These are phyloP conservation scores for Scylla paramamosain DNA, from an alignment of 1,140 invertebrate genomes.

Conservation along the genomic window DNA sequence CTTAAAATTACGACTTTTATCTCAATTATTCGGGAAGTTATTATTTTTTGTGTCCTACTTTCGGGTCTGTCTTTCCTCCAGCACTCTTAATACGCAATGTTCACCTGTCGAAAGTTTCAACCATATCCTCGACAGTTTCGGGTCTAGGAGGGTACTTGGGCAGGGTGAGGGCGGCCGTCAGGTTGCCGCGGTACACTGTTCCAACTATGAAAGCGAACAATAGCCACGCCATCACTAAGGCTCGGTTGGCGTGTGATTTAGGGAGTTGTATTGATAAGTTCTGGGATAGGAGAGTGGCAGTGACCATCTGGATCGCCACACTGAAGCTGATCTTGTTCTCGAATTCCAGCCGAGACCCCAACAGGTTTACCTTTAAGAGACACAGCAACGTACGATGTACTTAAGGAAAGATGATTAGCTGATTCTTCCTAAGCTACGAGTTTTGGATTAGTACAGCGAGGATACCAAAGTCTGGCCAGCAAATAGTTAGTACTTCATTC, in stretches of 20 bases:
- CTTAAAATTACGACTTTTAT: neutral
- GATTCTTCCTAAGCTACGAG: too few species aligned
- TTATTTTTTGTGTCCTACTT: too few species aligned
- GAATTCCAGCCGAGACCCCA: neutral
- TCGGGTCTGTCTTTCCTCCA: too few species aligned
- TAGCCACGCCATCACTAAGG: neutral
- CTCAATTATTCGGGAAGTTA: neutral
- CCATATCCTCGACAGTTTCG: neutral
- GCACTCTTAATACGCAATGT: neutral
- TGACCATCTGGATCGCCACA: neutral
- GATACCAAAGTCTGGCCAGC: too few species aligned
- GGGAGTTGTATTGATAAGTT: neutral
- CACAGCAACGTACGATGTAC: too few species aligned
- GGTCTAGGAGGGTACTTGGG: neutral
- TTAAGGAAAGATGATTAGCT: too few species aligned
- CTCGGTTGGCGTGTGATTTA: neutral
- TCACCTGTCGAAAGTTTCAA: neutral
- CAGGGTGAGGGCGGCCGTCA: neutral
- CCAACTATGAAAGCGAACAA: slow-evolving; percentile 8
- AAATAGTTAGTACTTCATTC: too few species aligned
- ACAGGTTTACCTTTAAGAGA: neutral
- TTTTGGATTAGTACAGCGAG: too few species aligned
- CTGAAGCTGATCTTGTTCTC: neutral
- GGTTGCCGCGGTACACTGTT: slow-evolving; percentile 39
- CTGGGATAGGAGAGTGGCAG: neutral